phyloP scores from a whole-genome alignment of 2,797 vertebrate genomes.

The Enteromius mattozi region DNA sequence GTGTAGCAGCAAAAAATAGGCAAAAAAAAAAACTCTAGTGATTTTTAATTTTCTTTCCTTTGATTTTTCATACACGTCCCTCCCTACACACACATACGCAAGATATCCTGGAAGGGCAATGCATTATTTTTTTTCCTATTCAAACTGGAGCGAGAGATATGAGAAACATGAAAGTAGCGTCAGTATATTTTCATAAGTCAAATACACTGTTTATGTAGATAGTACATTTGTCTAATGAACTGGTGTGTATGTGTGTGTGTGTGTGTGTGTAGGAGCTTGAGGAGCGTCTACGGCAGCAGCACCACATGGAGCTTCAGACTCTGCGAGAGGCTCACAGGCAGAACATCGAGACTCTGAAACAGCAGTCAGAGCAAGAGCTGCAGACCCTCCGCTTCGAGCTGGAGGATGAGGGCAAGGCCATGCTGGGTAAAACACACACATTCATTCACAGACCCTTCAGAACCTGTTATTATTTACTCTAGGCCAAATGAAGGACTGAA shows the following conservation, averaged over 20 bases:
- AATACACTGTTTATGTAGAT: neutral
- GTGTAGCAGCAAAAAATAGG: neutral
- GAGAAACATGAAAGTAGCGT: neutral
- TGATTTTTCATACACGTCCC: neutral
- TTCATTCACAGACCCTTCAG: neutral
- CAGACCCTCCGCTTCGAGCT: conserved; percentile 95
- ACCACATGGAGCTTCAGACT: conserved; percentile 90
- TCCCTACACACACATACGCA: neutral
- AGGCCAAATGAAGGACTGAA: neutral
- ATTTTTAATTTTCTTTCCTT: neutral
- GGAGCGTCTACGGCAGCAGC: conserved; percentile 90
- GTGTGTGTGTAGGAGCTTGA: conserved; percentile 85
- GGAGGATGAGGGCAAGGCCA: conserved; percentile 97
- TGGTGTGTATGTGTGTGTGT: conserved; percentile 31
- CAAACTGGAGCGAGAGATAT: neutral
- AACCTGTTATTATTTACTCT: neutral
- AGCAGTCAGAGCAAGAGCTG: conserved; percentile 97
- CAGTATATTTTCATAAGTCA: neutral
- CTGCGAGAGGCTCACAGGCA: conserved; percentile 93
- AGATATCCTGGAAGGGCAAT: neutral
- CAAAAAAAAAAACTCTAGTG: neutral
- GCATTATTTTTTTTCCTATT: neutral
- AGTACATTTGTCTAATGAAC: neutral
- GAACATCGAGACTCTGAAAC: conserved; percentile 91
- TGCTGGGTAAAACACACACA: conserved; percentile 85